These are phyloP conservation scores for Artibeus jamaicensis DNA, from an alignment of 2,797 vertebrate species.

Conservation along the genomic window DNA sequence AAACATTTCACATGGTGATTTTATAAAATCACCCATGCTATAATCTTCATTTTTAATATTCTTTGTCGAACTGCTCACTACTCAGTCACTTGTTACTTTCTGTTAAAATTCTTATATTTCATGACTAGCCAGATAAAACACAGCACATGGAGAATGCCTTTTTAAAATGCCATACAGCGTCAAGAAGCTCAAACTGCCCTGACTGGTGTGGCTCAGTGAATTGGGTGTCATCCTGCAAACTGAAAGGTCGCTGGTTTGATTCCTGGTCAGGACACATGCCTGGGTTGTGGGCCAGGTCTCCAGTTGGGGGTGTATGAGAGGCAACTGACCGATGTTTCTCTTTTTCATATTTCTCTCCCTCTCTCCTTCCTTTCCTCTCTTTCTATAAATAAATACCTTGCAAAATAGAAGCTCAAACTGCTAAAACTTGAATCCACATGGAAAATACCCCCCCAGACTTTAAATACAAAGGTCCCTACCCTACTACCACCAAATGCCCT, in stretches of 20 bases:
- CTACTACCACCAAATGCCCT: neutral
- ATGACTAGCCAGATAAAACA: constrained; percentile 1
- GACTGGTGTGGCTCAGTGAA: neutral
- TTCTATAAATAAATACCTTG: too few species aligned
- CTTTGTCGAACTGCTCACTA: neutral
- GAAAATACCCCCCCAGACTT: neutral
- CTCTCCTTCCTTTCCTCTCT: neutral
- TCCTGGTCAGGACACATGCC: neutral
- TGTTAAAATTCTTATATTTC: neutral
- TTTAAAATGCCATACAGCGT: neutral
- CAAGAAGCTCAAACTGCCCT: neutral
- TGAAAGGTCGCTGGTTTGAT: neutral
- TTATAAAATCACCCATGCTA: neutral
- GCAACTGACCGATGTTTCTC: neutral
- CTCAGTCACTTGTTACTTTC: neutral
- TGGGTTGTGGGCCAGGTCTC: neutral
- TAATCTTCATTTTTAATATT: constrained; percentile 40
- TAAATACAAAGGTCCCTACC: neutral
- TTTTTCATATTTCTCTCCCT: too few species aligned
- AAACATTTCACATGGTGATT: constrained; percentile 28
- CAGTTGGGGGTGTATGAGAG: neutral
- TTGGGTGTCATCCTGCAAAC: neutral
- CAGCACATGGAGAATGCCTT: neutral
- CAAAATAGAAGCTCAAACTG: neutral
- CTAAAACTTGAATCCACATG: neutral